Evolutionary conservation across 2,888 invertebrate genomes (phyloP), one percentile per base, ranked within the genome.

Genomic region (Taphrorychus bicolor): DNA sequence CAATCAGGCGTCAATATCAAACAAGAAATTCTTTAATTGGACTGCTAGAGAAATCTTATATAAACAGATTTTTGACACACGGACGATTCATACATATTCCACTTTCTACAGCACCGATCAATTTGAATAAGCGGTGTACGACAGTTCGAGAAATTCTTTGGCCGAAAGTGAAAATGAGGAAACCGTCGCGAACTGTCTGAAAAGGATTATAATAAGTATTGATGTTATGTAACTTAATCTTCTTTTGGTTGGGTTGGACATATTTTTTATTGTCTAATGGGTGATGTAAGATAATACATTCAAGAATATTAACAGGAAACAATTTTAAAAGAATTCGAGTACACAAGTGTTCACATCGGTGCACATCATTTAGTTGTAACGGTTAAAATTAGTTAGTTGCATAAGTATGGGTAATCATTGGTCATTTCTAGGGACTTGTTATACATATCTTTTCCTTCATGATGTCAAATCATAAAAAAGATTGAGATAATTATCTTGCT

Each of bases 91-190:
- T n/a, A n/a, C n/a, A n/a, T n/a, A n/a, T n/a, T n/a, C n/a, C 2
- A 45, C 45, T 45, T 45, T 45, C 45, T 45, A 45, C 45, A 45
- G n/a, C n/a, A n/a, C n/a, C n/a, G 14, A 45, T 45, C 45, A 17
- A 45, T 45, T 45, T 45, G 45, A 45, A 45, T 45, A 45, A 45
- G 11, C 11, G 11, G 9, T 32, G 32, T 32, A 32, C 32, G 11
- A 9, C 32, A 45, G 11, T 17, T 45, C 17, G 45, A 45, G 45
- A 18, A 51, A 51, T 51, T 19, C 19, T 21, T 51, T 11, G n/a
- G 16, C 17, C 1, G 51, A 51, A 51, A 51, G 51, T 51, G 51
- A 51, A 51, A 51, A 14, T 51, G 51, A 51, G 51, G 51, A 51
- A 51, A 51, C 11, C 18, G 17, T 32, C 32, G 11, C 2, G 11